Evolutionary conservation across 2,797 vertebrate genomes (phyloP).

Genomic region (Chrysocyon brachyurus): DNA sequence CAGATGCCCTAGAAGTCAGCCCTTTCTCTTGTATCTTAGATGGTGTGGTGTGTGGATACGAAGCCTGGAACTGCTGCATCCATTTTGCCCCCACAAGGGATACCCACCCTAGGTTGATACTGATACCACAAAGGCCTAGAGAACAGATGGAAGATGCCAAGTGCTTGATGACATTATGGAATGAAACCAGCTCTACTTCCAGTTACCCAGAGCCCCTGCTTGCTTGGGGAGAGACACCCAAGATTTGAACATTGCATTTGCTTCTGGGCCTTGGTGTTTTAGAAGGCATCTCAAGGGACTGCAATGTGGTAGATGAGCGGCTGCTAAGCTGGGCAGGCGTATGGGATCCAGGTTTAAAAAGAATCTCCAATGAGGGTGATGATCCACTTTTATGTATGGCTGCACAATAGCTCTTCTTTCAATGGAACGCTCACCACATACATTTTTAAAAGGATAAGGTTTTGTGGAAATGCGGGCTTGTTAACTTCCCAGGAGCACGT

Average conservation of each 20-base stretch:
- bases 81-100: background rate
- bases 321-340: background rate
- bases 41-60: background rate
- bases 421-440: background rate
- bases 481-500: background rate
- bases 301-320: background rate
- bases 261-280: background rate
- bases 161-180: background rate
- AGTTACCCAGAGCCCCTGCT: background rate
- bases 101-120: background rate
- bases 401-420: background rate
- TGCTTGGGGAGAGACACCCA: background rate
- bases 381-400: background rate
- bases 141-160: background rate
- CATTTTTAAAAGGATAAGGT: background rate
- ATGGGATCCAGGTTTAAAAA: background rate
- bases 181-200: background rate
- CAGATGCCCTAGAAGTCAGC: background rate
- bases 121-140: background rate
- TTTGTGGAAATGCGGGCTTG: background rate
- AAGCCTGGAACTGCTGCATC: background rate
- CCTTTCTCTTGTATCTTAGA: background rate
- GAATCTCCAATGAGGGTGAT: background rate
- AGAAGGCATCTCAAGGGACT: background rate
- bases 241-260: background rate